Evolutionary conservation across 1,140 invertebrate genomes (phyloP).

Genomic region (Drosophila parvula): DNA sequence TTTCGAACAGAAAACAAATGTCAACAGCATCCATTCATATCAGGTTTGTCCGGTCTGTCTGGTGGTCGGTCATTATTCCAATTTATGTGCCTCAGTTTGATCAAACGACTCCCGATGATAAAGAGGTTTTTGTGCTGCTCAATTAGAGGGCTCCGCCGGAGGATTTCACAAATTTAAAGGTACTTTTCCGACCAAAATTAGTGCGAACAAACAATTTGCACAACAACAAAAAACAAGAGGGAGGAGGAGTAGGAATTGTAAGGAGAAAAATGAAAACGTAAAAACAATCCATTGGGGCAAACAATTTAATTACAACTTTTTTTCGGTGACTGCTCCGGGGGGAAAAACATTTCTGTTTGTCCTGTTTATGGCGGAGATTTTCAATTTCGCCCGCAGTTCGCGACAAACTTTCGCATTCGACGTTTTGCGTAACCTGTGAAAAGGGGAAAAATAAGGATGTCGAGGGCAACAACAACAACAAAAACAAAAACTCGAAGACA

Average conservation of each 20-base stretch:
- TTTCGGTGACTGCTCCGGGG: constrained; percentile 9
- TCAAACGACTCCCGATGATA: constrained; percentile 9
- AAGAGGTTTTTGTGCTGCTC: constrained; percentile 25
- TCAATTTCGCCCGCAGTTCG: constrained; percentile 33
- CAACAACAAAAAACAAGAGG: no score
- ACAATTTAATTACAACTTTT: constrained; percentile 72
- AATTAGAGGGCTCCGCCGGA: constrained; percentile 34
- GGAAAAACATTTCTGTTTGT: constrained; percentile 29
- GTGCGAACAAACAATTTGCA: no score
- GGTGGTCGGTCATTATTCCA: constrained; percentile 12
- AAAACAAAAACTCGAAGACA: constrained; percentile 47
- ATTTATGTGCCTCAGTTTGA: constrained; percentile 34
- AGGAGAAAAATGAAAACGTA: constrained; percentile 15
- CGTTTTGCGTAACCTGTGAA: constrained; percentile 35
- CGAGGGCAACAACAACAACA: background rate
- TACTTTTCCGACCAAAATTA: constrained; percentile 35
- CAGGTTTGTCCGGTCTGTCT: constrained; percentile 4
- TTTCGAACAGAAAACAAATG: constrained; percentile 45
- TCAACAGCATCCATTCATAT: constrained; percentile 30
- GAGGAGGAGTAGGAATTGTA: background rate
- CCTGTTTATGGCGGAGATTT: constrained; percentile 53
- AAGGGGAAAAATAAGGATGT: constrained; percentile 19
- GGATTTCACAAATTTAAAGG: constrained; percentile 19
- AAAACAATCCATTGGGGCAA: constrained; percentile 60
- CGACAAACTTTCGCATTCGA: constrained; percentile 36